Percentiles rank a stretch among this genome's conserved stretches.
phyloP scores from a whole-genome alignment of 2,113 vertebrate species.

The Heteronetta atricapilla region DNA sequence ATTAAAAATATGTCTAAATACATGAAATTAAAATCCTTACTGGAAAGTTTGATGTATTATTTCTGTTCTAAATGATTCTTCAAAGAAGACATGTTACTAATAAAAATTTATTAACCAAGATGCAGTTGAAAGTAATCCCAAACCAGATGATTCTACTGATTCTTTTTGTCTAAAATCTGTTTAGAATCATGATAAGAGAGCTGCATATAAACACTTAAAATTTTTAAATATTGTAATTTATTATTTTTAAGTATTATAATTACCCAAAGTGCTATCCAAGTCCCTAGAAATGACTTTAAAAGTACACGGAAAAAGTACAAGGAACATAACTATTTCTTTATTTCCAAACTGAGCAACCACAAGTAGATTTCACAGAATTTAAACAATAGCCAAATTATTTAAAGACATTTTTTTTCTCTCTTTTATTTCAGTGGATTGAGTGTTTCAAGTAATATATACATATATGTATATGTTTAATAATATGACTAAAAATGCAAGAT shows the following conservation, averaged over 20 bases:
- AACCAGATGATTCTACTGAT: neutral
- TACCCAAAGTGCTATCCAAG: neutral
- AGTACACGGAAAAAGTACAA: neutral
- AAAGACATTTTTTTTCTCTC: neutral
- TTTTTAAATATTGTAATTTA: neutral
- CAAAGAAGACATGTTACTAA: neutral
- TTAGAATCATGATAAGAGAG: neutral
- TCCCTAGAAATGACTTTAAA: neutral
- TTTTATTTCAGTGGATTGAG: neutral
- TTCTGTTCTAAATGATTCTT: neutral
- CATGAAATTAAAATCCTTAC: neutral
- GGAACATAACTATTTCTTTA: neutral
- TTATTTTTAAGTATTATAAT: neutral
- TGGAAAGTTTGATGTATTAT: neutral
- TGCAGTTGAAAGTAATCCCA: neutral
- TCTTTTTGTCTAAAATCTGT: neutral
- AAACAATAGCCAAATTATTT: neutral
- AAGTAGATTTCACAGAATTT: neutral
- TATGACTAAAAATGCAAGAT: neutral
- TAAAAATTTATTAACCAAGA: neutral
- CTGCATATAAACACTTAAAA: neutral
- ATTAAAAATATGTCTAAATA: neutral
- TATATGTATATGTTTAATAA: neutral
- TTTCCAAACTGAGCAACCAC: neutral
- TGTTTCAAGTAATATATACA: neutral